Conservation (phyloP, 2,113 vertebrate species). For the Notiomystis cincta region DNA sequence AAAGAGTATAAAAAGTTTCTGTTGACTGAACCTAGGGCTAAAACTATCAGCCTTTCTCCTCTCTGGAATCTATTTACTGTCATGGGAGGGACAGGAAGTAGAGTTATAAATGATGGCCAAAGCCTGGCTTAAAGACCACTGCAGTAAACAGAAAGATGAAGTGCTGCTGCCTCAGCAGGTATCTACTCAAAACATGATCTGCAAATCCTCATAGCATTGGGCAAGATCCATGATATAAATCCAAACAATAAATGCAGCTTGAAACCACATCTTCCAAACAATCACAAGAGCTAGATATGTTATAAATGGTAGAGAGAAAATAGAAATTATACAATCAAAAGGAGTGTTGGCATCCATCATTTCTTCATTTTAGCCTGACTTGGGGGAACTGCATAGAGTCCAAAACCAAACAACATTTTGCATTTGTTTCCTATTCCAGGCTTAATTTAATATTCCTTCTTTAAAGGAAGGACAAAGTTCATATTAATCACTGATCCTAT, state of each 20-base stretch:
- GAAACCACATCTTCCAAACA: not conserved
- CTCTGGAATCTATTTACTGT: not conserved
- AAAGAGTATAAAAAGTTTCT: not conserved
- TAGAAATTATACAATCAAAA: not conserved
- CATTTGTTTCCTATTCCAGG: not conserved
- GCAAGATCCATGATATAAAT: not conserved
- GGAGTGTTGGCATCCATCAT: not conserved
- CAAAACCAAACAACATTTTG: not conserved
- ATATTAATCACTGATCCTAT: not conserved
- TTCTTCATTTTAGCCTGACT: not conserved
- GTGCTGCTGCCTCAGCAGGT: not conserved
- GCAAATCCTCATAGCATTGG: not conserved
- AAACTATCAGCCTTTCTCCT: not conserved
- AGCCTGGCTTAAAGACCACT: not conserved
- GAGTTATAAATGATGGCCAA: not conserved
- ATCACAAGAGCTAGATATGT: not conserved
- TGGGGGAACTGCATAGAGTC: not conserved
- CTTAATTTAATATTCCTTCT: not conserved
- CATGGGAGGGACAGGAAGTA: not conserved
- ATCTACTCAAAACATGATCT: not conserved
- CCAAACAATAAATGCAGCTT: not conserved
- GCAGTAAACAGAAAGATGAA: not conserved
- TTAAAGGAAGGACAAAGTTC: not conserved
- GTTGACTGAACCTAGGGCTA: not conserved
- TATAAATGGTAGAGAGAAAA: not conserved